A percentile compares a stretch with the other conserved stretches of the same genome.
Conservation (phyloP, 2,113 vertebrate species). For the Stegostoma tigrinum region DNA sequence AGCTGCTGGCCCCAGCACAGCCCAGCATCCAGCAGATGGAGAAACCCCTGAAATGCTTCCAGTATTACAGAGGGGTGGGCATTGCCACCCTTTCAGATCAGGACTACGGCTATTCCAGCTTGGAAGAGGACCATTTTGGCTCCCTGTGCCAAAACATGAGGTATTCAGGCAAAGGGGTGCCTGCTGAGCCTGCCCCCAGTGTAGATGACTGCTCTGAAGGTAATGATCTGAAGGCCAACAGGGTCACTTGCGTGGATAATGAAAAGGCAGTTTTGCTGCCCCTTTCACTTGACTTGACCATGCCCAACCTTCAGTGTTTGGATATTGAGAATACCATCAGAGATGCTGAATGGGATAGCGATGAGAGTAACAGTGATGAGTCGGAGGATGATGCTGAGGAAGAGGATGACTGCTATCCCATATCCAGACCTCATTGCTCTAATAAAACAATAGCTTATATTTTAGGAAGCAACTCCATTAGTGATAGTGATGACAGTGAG, state of each 20-base stretch:
- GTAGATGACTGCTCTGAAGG: too few relatives aligned
- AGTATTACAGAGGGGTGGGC: conserved; percentile 43
- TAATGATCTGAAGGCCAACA: background rate
- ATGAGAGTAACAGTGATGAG: background rate
- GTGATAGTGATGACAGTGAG: conserved; percentile 55
- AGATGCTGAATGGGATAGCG: background rate
- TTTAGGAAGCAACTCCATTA: conserved; percentile 72
- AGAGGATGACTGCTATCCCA: accelerated
- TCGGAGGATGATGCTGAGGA: background rate
- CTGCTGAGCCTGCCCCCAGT: background rate
- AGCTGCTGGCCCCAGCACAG: conserved; percentile 15
- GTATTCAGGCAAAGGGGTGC: background rate
- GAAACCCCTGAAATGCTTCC: conserved; percentile 25
- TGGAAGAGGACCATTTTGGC: conserved; percentile 72
- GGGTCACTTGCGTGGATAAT: too few relatives aligned
- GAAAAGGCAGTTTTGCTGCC: background rate
- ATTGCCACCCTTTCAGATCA: conserved; percentile 60
- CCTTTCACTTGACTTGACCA: too few relatives aligned
- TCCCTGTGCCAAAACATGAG: conserved; percentile 39
- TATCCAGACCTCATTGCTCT: conserved; percentile 55
- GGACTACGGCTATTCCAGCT: conserved; percentile 80
- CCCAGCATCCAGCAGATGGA: conserved; percentile 38
- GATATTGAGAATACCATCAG: background rate
- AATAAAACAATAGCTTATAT: conserved; percentile 89
- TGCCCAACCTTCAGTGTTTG: background rate